Base-by-base conservation (phyloP, 2,888 invertebrate species). In the Synanthedon formicaeformis region DNA sequence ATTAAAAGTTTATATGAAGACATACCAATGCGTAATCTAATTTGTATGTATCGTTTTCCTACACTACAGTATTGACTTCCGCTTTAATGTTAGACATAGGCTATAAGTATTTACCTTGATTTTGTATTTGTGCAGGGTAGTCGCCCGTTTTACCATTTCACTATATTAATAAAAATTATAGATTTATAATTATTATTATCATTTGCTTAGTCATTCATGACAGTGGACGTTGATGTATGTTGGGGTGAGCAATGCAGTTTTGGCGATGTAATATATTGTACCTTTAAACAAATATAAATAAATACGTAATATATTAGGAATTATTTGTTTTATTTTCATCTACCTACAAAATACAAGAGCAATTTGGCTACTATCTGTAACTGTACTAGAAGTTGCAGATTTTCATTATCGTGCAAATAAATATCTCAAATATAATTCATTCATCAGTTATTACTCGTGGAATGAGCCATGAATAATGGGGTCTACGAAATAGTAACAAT, bases 181-280 rank as follows among this genome's bases (percentile, higher is more conserved):
- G 34, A 34, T 34, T 34, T 34, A 10, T 49, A 16, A 16, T 49
- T 49, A 49, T 16, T 49, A 69, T 67, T 72, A 79, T 79, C 69
- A 77, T 77, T 81, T 81, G 81, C 81, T 79, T 83, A 83, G 81
- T 84, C 81, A 81, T 78, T 75, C 81, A 81, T 78, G 75, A 77
- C 70, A 67, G 75, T 71, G 78, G 75, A 79, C 74, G 70, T 73
- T 78, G 77, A 78, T 76, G 78, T 72, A 66, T 71, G 78, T 73
- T 76, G 81, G 71, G 75, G 16, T 75, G 73, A 77, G 70, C 73
- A 76, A 69, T 69, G 73, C 66, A 74, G 79, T 78, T 76, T 73
- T 72, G 81, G 83, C 80, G 84, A 76, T 86, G 86, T 86, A 86
- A 85, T 84, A 86, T 86, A 86, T 86, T 87, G 86, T 86, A 86